Evolutionary conservation across 1,140 invertebrate genomes (phyloP).

Genomic region (Lordiphosa stackelbergi): DNA sequence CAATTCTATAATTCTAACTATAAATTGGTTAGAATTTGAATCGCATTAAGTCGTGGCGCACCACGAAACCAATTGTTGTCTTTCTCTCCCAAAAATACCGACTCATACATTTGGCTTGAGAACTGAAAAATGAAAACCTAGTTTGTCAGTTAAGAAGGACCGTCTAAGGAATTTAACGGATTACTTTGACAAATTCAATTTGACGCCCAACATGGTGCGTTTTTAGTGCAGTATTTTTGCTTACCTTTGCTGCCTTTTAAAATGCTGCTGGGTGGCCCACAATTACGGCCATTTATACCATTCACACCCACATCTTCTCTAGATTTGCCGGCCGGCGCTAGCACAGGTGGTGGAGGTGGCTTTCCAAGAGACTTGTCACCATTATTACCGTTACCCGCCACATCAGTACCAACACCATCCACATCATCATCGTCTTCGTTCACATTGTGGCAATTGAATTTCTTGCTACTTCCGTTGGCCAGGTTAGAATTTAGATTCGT

Average conservation of each 20-base stretch:
- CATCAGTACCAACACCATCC: constrained; percentile 19
- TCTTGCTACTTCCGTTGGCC: constrained; percentile 69
- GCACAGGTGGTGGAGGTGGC: constrained; percentile 35
- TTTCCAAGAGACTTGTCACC: constrained; percentile 35
- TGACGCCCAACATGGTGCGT: no score
- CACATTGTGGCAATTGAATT: constrained; percentile 61
- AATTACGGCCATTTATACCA: constrained; percentile 31
- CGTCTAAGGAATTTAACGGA: no score
- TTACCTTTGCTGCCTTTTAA: constrained; percentile 66
- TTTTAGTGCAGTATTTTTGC: neutral
- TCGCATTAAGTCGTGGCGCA: no score
- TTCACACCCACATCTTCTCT: constrained; percentile 62
- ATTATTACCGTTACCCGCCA: constrained; percentile 44
- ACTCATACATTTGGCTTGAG: no score
- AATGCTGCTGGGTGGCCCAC: constrained; percentile 48
- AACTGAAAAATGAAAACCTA: no score
- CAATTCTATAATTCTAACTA: no score
- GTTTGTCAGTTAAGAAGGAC: no score
- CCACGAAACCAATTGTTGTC: no score
- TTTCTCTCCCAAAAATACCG: no score
- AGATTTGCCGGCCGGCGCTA: constrained; percentile 57
- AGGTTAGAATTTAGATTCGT: constrained; percentile 75
- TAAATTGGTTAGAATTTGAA: no score
- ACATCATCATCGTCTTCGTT: constrained; percentile 19
- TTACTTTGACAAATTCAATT: no score